Evolutionary conservation across 2,797 vertebrate species (phyloP).

Genomic region (Acridotheres tristis): DNA sequence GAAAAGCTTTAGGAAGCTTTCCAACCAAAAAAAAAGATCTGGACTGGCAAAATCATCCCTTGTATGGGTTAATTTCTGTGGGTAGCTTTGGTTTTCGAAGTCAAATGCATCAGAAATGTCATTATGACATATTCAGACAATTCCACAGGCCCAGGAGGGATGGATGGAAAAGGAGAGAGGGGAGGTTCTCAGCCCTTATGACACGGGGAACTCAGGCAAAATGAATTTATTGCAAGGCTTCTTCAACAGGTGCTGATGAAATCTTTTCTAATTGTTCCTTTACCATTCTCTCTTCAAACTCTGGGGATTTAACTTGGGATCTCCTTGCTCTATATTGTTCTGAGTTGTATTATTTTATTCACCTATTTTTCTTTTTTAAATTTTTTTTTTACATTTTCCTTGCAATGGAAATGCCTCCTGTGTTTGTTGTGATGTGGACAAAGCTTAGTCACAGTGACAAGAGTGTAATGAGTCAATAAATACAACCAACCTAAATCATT

Average conservation of each 20-base stretch:
- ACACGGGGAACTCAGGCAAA: background rate
- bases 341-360: background rate
- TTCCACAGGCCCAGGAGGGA: no score
- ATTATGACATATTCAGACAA: fast-evolving
- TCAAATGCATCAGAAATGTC: background rate
- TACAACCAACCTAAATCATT: background rate
- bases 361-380: fast-evolving
- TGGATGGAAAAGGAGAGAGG: background rate
- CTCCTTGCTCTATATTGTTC: background rate
- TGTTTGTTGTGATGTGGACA: background rate
- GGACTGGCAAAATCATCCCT: background rate
- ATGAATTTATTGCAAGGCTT: background rate
- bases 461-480: slow-evolving; percentile 6
- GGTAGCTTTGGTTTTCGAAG: background rate
- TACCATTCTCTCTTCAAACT: background rate
- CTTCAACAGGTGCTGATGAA: background rate
- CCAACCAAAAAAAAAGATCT: background rate
- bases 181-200: background rate
- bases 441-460: background rate
- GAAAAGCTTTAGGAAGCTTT: background rate
- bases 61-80: background rate
- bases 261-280: background rate
- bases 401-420: background rate
- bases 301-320: background rate
- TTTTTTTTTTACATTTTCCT: background rate